phyloP scores from a whole-genome alignment of 2,113 vertebrate genomes.

The Limnothrissa miodon region DNA sequence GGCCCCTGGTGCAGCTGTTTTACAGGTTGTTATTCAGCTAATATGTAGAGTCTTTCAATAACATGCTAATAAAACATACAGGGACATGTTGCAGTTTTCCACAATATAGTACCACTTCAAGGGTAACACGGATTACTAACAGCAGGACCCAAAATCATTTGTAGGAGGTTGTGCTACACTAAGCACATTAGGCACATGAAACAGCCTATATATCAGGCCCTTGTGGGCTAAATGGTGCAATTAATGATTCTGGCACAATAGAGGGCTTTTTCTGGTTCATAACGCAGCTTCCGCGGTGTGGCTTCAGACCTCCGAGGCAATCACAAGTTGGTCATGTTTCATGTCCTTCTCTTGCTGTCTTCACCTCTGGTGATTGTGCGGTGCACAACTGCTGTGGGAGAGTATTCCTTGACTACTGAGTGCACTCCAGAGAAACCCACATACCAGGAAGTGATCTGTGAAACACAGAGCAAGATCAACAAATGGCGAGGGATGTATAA shows the following conservation, averaged over 20 bases:
- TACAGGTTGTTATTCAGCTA: constrained; percentile 48
- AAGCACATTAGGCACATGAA: constrained; percentile 43
- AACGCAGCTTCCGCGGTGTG: constrained; percentile 22
- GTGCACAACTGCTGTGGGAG: not conserved
- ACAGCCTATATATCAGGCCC: constrained; percentile 35
- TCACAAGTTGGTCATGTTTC: not conserved
- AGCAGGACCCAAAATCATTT: constrained; percentile 55
- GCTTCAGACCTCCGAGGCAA: not conserved
- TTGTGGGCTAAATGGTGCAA: constrained; percentile 51
- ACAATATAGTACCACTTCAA: constrained; percentile 48
- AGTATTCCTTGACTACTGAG: not conserved
- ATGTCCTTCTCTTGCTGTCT: not conserved
- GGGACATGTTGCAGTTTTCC: constrained; percentile 38
- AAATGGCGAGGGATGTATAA: constrained; percentile 47
- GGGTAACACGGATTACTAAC: constrained; percentile 40
- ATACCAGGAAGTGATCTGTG: not conserved
- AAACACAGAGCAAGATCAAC: constrained; percentile 26
- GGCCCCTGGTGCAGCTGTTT: constrained; percentile 44
- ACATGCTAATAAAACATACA: constrained; percentile 53
- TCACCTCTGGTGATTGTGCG: not conserved
- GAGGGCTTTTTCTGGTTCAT: not conserved
- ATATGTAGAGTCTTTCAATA: constrained; percentile 51
- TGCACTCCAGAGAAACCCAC: not conserved
- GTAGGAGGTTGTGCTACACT: constrained; percentile 37
- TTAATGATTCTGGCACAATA: constrained; percentile 53